A percentile compares a stretch with the other conserved stretches of the same genome.
These are phyloP conservation scores for Odontophorus gujanensis DNA, from an alignment of 2,113 vertebrate species.

Conservation along the genomic window DNA sequence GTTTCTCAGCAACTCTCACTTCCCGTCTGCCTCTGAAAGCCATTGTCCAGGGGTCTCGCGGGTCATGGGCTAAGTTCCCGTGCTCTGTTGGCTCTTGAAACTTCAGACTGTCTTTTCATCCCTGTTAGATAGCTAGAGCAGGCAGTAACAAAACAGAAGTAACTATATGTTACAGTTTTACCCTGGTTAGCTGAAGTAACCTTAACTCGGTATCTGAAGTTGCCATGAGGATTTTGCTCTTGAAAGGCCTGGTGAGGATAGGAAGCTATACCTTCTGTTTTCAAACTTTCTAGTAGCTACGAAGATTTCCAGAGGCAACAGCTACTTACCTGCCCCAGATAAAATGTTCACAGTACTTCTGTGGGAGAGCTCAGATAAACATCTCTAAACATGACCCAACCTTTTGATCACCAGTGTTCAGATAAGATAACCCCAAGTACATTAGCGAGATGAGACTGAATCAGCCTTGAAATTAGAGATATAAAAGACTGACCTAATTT, in stretches of 20 bases:
- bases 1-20: conserved; percentile 15
- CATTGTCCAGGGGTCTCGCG: background rate
- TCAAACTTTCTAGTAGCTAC: background rate
- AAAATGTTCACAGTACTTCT: background rate
- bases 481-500: background rate
- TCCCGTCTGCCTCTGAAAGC: background rate
- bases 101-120: background rate
- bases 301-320: background rate
- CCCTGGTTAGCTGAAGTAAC: fast-evolving
- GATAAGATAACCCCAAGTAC: background rate
- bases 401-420: background rate
- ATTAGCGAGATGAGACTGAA: background rate
- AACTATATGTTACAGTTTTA: background rate
- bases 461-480: background rate
- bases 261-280: background rate
- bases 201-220: background rate
- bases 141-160: background rate
- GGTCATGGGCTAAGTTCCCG: background rate
- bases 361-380: background rate
- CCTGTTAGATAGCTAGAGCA: background rate
- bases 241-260: background rate
- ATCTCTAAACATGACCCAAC: background rate
- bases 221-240: background rate
- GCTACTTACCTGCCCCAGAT: background rate
- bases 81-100: background rate